Conservation (phyloP, 2,113 vertebrate species). For the Bufo bufo region DNA sequence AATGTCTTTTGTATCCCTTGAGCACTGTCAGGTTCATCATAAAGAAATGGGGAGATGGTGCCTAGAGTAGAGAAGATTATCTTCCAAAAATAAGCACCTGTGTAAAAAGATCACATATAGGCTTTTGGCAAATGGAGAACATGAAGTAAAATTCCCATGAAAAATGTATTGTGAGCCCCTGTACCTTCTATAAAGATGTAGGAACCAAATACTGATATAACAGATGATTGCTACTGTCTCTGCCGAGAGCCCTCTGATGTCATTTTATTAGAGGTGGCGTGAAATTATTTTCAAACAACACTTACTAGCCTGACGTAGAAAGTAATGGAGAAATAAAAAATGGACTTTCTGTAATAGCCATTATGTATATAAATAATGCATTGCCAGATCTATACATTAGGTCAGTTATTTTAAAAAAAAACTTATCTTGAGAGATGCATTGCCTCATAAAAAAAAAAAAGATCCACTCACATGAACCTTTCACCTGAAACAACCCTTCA, state of each 20-base stretch:
- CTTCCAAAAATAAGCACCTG: neutral
- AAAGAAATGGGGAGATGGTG: neutral
- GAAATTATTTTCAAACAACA: neutral
- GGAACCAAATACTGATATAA: neutral
- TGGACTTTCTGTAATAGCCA: neutral
- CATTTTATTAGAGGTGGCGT: neutral
- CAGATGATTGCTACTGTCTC: neutral
- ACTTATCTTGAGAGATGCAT: neutral
- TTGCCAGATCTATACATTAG: neutral
- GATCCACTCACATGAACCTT: neutral
- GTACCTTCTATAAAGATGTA: neutral
- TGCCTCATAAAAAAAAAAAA: neutral
- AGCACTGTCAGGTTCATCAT: neutral
- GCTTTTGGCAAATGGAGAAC: neutral
- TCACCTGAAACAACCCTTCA: slow-evolving; percentile 30
- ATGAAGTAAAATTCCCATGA: neutral
- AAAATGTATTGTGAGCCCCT: neutral
- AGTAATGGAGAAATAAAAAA: neutral
- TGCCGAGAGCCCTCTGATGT: neutral
- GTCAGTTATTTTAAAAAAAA: neutral
- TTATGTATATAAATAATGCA: slow-evolving; percentile 6
- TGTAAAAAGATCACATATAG: neutral
- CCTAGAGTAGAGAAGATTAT: neutral
- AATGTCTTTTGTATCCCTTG: neutral
- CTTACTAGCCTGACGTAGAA: neutral